A percentile compares a stretch with the other conserved stretches of the same genome.
These are phyloP conservation scores for Geotria australis DNA, from an alignment of 2,797 vertebrate genomes.

Conservation along the genomic window DNA sequence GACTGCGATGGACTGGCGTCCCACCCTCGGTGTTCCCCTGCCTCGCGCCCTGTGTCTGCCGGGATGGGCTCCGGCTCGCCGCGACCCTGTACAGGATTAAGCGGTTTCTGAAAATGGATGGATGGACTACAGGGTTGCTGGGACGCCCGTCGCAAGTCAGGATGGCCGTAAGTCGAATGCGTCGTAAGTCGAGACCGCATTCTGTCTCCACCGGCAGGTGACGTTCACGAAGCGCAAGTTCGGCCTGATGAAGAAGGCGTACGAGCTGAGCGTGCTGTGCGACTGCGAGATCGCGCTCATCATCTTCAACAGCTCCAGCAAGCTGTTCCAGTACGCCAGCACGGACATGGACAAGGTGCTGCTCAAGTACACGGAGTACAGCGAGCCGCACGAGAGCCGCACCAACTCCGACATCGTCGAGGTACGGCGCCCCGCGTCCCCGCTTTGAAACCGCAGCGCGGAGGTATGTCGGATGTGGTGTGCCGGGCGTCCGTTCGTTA, in stretches of 20 bases:
- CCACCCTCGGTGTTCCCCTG: too few relatives aligned
- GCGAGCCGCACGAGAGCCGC: slow-evolving; percentile 76
- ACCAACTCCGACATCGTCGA: slow-evolving; percentile 88
- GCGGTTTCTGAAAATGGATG: too few relatives aligned
- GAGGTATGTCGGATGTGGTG: too few relatives aligned
- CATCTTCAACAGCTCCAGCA: slow-evolving; percentile 98
- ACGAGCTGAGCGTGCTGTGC: slow-evolving; percentile 71
- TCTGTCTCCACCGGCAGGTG: slow-evolving; percentile 20
- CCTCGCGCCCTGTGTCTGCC: too few relatives aligned
- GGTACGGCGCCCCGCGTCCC: slow-evolving; percentile 10
- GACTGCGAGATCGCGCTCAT: slow-evolving; percentile 95
- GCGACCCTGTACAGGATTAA: too few relatives aligned
- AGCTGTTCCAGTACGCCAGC: slow-evolving; percentile 79
- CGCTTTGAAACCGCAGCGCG: background rate
- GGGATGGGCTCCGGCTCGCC: too few relatives aligned
- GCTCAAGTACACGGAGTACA: slow-evolving; percentile 76
- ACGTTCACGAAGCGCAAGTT: slow-evolving; percentile 89
- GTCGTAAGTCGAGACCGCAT: background rate
- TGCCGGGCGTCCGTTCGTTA: too few relatives aligned
- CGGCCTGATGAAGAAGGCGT: slow-evolving; percentile 89
- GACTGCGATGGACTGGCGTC: too few relatives aligned
- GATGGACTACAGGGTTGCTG: too few relatives aligned
- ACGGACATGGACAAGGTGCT: slow-evolving; percentile 70
- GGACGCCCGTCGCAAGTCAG: too few relatives aligned
- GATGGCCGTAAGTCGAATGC: too few relatives aligned